Percentiles rank a stretch among this genome's conserved stretches.
phyloP scores from a whole-genome alignment of 2,113 vertebrate genomes.

The Misgurnus mizolepis region DNA sequence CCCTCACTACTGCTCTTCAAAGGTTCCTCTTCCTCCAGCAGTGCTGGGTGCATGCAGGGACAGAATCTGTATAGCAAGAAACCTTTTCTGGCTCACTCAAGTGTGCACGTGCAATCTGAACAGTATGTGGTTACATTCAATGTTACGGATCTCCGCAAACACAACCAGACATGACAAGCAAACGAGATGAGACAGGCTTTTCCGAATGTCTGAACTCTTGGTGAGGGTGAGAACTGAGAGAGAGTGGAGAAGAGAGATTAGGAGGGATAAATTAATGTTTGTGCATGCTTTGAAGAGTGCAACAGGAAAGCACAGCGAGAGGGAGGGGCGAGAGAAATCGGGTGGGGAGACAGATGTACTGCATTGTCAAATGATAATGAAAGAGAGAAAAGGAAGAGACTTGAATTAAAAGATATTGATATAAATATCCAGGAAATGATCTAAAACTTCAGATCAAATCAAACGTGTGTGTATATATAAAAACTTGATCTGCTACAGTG shows the following conservation, averaged over 20 bases:
- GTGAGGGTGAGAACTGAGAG: background rate
- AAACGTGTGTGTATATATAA: too few species aligned
- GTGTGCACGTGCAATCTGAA: constrained; percentile 33
- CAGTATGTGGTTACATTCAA: constrained; percentile 46
- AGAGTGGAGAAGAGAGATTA: constrained; percentile 19
- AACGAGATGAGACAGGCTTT: constrained; percentile 24
- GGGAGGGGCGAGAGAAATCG: constrained; percentile 22
- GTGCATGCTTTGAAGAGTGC: constrained; percentile 30
- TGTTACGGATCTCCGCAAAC: constrained; percentile 34
- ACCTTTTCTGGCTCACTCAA: constrained; percentile 12
- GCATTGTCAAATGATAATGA: constrained; percentile 41
- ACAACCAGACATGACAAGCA: constrained; percentile 30
- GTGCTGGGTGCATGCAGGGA: background rate
- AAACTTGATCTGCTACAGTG: too few species aligned
- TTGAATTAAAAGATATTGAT: background rate
- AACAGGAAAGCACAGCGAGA: constrained; percentile 26
- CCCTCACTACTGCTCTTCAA: constrained; percentile 31
- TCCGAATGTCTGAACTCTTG: constrained; percentile 15
- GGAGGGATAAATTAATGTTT: constrained; percentile 37
- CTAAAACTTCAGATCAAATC: background rate
- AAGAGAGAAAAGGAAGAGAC: constrained; percentile 14
- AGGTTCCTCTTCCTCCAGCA: constrained; percentile 25
- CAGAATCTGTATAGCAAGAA: constrained; percentile 12
- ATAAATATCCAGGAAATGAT: background rate
- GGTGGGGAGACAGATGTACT: constrained; percentile 23